Base-by-base conservation (phyloP, 2,888 invertebrate species). In the Ectemnius lituratus region DNA sequence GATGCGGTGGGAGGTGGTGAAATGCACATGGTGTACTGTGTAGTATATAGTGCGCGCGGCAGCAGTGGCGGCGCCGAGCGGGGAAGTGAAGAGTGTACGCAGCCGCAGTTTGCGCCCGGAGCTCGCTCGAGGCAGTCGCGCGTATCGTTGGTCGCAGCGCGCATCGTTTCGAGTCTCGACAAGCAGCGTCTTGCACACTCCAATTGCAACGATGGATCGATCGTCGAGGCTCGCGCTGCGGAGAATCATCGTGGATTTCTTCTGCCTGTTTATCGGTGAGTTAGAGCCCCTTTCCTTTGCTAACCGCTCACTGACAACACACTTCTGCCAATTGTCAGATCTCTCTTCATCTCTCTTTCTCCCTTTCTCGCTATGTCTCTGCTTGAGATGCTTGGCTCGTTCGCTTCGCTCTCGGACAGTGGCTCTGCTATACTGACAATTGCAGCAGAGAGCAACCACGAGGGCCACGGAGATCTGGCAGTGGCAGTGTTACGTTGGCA, bases 221-320 rank as follows among this genome's bases (percentile, higher is more conserved):
- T 93, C 93, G 83, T 92, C 93, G 58, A 92, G 91, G 88, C 91
- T 92, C 83, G 91, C 94, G 85, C 88, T 95, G 86, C 92, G 93
- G 86, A 95, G 95, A 92, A 92, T 95, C 83, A 88, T 94, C 80
- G 91, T 94, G 88, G 96, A 96, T 92, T 92, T 95, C 85, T 85
- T 92, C 73, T 93, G 95, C 85, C 88, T 95, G 74, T 92, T 94
- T 87, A 92, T 94, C 88, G 94, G 95, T 96, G 91, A 94, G 94
- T 93, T 23, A 3, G 23, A 27, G 56, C 16, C n/a, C 16, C n/a
- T 14, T 37, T 37, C 37, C 37, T 11, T 37, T 37, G 13, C 52
- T 4, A 23, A 23, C 2, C 23, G 23, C 52, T 14, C 14, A 13
- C 52, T 14, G 13, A 4, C 4, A 11, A 16, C 52, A 16, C 52